Conservation (phyloP, 2,797 vertebrate species). For the Streptopelia turtur region DNA sequence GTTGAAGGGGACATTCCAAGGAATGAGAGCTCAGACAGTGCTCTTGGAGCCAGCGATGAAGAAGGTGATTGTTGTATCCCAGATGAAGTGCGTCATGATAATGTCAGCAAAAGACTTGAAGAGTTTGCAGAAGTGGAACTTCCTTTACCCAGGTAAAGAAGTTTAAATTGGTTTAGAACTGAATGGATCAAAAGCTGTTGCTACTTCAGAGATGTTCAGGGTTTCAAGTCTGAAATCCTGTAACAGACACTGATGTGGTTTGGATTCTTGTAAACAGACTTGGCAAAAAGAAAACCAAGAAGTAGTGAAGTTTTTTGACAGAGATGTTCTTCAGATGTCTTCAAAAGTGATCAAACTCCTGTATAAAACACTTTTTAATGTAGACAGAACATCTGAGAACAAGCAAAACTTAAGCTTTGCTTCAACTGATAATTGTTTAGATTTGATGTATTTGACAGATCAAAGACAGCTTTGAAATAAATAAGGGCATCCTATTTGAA, state of each 20-base stretch:
- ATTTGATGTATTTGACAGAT: not conserved
- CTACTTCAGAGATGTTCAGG: not conserved
- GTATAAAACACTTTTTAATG: not conserved
- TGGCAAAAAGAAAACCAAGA: not conserved
- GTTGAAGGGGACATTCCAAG: constrained; percentile 80
- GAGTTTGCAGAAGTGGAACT: constrained; percentile 81
- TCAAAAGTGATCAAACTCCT: not conserved
- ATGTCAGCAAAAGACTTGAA: constrained; percentile 17
- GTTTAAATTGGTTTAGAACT: not conserved
- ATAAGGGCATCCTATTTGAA: not conserved
- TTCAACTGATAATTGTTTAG: not conserved
- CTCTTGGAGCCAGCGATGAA: constrained; percentile 86
- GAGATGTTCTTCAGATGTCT: not conserved
- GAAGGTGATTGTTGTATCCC: constrained; percentile 66
- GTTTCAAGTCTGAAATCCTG: not conserved
- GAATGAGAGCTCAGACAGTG: constrained; percentile 86
- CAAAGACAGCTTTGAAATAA: not conserved
- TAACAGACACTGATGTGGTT: not conserved
- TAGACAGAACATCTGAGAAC: not conserved
- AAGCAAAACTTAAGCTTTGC: not conserved
- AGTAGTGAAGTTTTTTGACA: not conserved
- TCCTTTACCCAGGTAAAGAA: constrained; percentile 83
- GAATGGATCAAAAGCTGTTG: not conserved
- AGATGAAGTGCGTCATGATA: not conserved
- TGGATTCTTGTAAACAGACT: not conserved